A percentile compares a stretch with the other conserved stretches of the same genome.
Conservation (phyloP, 2,797 vertebrate genomes). For the Characodon lateralis region DNA sequence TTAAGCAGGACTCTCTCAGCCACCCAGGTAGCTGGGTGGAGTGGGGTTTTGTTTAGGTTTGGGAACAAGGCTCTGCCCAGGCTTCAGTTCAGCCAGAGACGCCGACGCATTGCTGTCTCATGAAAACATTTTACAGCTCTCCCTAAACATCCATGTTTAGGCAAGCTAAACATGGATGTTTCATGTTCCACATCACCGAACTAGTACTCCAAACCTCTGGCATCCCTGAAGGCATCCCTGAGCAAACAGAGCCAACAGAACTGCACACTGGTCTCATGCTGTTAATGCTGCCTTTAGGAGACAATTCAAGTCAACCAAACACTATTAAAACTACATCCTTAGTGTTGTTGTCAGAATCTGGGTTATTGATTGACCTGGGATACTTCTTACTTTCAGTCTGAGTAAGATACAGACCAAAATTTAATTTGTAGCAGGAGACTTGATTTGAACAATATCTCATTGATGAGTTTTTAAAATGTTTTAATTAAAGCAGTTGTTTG, state of each 20-base stretch:
- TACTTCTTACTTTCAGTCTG: background rate
- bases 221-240: constrained; percentile 32
- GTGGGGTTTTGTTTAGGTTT: constrained; percentile 6
- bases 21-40: constrained; percentile 43
- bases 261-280: background rate
- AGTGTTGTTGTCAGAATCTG: background rate
- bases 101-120: constrained; percentile 31
- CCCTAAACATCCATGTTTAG: too few relatives aligned
- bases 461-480: background rate
- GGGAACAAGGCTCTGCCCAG: background rate
- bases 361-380: too few relatives aligned
- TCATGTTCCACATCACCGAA: constrained; percentile 37
- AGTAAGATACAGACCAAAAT: background rate
- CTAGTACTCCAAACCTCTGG: constrained; percentile 22
- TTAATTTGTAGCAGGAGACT: too few relatives aligned
- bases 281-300: background rate
- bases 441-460: too few relatives aligned
- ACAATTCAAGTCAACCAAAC: background rate
- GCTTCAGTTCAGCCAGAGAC: constrained; percentile 17
- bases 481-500: background rate
- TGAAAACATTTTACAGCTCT: constrained; percentile 47
- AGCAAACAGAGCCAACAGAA: background rate
- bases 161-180: constrained; percentile 29
- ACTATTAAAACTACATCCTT: too few relatives aligned
- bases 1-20: constrained; percentile 24